A percentile compares a stretch with the other conserved stretches of the same genome.
These are phyloP conservation scores for Liodrosophila aerea DNA, from an alignment of 2,888 invertebrate genomes.

Conservation along the genomic window DNA sequence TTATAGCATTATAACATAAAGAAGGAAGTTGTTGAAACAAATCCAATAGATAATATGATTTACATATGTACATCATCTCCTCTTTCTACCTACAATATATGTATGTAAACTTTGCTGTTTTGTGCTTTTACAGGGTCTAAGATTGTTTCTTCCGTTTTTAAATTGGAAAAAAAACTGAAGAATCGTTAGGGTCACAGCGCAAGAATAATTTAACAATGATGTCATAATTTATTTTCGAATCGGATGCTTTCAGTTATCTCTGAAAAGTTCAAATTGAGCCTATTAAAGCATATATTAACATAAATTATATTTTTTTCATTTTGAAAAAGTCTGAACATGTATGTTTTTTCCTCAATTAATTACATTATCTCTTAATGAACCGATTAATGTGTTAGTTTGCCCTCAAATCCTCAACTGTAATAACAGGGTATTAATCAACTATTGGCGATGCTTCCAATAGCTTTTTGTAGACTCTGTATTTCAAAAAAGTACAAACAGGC, in stretches of 20 bases:
- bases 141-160: too few relatives aligned
- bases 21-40: too few relatives aligned
- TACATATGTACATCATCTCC: too few relatives aligned
- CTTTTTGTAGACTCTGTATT: conserved; percentile 10
- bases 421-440: not conserved
- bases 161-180: too few relatives aligned
- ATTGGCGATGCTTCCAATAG: too few relatives aligned
- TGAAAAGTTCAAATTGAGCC: not conserved
- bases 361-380: conserved; percentile 29
- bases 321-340: conserved; percentile 12
- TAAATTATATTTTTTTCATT: conserved; percentile 3
- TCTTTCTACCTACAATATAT: too few relatives aligned
- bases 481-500: too few relatives aligned
- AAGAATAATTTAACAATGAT: conserved; percentile 27
- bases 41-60: too few relatives aligned
- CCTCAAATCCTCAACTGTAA: conserved; percentile 5
- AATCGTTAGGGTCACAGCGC: not conserved
- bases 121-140: too few relatives aligned
- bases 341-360: conserved; percentile 26
- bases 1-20: too few relatives aligned
- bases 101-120: too few relatives aligned
- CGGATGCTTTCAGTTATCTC: conserved; percentile 14
- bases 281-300: conserved; percentile 1
- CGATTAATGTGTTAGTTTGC: conserved; percentile 43
- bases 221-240: conserved; percentile 32